Evolutionary conservation across 2,888 invertebrate genomes (phyloP), one percentile per base, ranked within the genome.

Genomic region (Caenorhabditis japonica): DNA sequence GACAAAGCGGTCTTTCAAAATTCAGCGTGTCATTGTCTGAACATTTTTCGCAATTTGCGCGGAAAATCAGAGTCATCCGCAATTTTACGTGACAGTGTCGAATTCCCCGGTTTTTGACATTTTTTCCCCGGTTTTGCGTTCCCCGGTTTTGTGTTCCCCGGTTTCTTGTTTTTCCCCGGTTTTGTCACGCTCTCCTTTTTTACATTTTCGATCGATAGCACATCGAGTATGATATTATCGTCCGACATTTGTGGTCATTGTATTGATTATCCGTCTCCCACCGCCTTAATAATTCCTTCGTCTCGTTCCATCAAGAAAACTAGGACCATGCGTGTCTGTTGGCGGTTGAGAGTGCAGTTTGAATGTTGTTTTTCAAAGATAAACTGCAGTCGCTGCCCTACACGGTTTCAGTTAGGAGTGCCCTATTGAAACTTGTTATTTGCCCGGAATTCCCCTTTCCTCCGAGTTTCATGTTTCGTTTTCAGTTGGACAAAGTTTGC

Each of bases 401-500:
- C 62, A 71, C 62, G 56, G 36, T 71, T 71, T 71, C 71, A 71
- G 71, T 39, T 62, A 58, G 62, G 52, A 36, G 44, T 51, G 34
- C 51, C 25, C 44, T 34, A 51, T 70, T 53, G 55, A 49, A 44
- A 60, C 46, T 52, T 62, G 60, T 55, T 39, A 34, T 39, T 62
- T 17, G 5, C 15, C 43, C 19, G 3, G n/a, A n/a, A n/a, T n/a
- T n/a, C n/a, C n/a, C n/a, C n/a, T n/a, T n/a, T n/a, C n/a, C n/a
- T n/a, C n/a, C n/a, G n/a, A n/a, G n/a, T n/a, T n/a, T n/a, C n/a
- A n/a, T n/a, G n/a, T n/a, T n/a, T n/a, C n/a, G n/a, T 51, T 83
- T 87, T 56, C 77, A 89, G 89, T 77, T 89, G 89, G 89, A 79
- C 82, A 27, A 76, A 80, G 4, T 89, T 88, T 79, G 68, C 71